Conservation (phyloP, 2,888 invertebrate species). For the Tenthredo livida region DNA sequence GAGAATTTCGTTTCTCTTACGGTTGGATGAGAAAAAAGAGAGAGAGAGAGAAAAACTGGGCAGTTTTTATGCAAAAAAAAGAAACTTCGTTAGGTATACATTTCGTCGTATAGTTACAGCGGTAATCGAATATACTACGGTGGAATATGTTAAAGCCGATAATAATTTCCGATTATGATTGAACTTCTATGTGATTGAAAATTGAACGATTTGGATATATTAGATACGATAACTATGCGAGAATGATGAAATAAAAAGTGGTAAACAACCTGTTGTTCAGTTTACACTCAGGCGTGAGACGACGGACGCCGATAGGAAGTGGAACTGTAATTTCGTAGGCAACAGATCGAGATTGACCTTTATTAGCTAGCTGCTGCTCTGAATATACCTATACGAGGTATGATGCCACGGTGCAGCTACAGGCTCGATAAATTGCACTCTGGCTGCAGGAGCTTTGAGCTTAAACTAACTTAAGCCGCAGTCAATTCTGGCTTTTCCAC, state of each 20-base stretch:
- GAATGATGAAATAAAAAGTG: not conserved
- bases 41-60: not conserved
- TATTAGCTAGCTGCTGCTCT: not conserved
- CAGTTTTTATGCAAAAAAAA: not conserved
- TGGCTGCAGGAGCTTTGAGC: not conserved
- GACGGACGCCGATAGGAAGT: not conserved
- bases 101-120: not conserved
- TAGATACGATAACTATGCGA: not conserved
- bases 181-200: not conserved
- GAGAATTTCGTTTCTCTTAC: not conserved
- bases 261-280: conserved; percentile 17
- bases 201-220: not conserved
- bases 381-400: not conserved
- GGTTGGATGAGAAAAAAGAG: not conserved
- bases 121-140: not conserved
- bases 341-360: conserved; percentile 20
- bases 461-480: conserved; percentile 8
- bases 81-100: not conserved
- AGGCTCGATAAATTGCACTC: conserved; percentile 28
- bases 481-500: not conserved
- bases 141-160: not conserved
- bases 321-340: conserved; percentile 16
- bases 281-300: not conserved
- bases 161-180: not conserved
- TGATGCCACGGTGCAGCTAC: not conserved